Evolutionary conservation across 2,113 vertebrate genomes (phyloP).

Genomic region (Mixornis gularis): DNA sequence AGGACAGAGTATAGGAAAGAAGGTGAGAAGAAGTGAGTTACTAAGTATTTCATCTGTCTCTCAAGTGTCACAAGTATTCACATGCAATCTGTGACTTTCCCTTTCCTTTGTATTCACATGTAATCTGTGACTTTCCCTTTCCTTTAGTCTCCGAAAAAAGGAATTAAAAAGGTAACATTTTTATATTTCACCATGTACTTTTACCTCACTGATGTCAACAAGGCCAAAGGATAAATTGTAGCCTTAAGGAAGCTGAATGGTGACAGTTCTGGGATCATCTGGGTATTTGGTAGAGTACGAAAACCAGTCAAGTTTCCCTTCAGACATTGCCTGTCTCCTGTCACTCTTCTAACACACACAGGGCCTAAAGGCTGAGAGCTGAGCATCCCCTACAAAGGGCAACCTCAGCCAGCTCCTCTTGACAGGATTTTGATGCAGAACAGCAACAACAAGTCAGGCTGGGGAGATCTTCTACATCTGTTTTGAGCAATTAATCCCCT

Average conservation of each 20-base stretch:
- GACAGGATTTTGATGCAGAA: conserved; percentile 25
- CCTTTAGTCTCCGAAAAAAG: not conserved
- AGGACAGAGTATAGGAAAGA: not conserved
- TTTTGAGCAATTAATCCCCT: conserved; percentile 13
- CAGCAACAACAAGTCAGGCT: not conserved
- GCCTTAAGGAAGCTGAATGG: not conserved
- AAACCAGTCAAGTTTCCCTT: not conserved
- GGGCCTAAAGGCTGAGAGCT: not conserved
- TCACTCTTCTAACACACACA: not conserved
- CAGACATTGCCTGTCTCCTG: not conserved
- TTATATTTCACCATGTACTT: not conserved
- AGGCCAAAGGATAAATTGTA: not conserved
- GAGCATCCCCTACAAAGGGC: not conserved
- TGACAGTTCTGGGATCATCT: not conserved
- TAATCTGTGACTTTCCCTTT: not conserved
- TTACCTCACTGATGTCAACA: not conserved
- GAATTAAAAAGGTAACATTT: not conserved
- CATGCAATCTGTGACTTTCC: not conserved
- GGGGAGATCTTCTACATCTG: conserved; percentile 26
- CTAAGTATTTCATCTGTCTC: not conserved
- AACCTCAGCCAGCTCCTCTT: not conserved
- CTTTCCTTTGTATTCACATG: not conserved
- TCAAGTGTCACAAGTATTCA: not conserved
- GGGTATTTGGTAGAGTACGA: not conserved
- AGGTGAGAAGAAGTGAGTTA: not conserved